Conservation (phyloP, 1,140 invertebrate species). For the Neodiprion lecontei region DNA sequence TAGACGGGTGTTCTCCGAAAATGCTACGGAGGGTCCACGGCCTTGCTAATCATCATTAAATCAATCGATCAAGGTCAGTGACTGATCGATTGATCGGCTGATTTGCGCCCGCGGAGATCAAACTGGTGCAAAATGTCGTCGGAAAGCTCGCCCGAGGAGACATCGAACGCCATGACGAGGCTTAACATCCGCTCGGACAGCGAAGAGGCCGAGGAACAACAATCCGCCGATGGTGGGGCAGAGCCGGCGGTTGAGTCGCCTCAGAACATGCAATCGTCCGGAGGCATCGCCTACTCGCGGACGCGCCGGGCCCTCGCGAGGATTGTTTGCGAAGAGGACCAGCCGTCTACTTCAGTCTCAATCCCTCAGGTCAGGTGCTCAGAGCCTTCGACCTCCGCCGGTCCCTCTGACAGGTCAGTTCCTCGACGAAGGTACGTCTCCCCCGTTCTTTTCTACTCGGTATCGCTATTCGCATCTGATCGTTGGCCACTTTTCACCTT, state of each 20-base stretch:
- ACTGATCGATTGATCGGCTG: no score
- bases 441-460: not conserved
- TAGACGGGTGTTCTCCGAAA: no score
- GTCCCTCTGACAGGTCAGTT: slow-evolving; percentile 39
- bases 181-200: slow-evolving; percentile 34
- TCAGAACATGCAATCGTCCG: slow-evolving; percentile 42
- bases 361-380: slow-evolving; percentile 25
- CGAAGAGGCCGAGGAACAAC: slow-evolving; percentile 38
- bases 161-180: slow-evolving; percentile 34
- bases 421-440: no score
- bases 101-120: no score
- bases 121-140: slow-evolving; percentile 40
- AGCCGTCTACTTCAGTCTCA: slow-evolving; percentile 27
- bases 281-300: slow-evolving; percentile 39
- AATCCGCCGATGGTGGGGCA: slow-evolving; percentile 25
- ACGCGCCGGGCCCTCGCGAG: slow-evolving; percentile 44
- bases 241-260: slow-evolving; percentile 31
- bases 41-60: no score
- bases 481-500: no score
- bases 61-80: no score
- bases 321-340: slow-evolving; percentile 43
- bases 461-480: not conserved
- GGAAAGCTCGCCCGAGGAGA: slow-evolving; percentile 36
- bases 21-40: no score
- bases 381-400: slow-evolving; percentile 39